Percentiles rank a stretch among this genome's conserved stretches.
Evolutionary conservation across 2,888 invertebrate genomes (phyloP).

Genomic region (Hypomecis punctinalis): DNA sequence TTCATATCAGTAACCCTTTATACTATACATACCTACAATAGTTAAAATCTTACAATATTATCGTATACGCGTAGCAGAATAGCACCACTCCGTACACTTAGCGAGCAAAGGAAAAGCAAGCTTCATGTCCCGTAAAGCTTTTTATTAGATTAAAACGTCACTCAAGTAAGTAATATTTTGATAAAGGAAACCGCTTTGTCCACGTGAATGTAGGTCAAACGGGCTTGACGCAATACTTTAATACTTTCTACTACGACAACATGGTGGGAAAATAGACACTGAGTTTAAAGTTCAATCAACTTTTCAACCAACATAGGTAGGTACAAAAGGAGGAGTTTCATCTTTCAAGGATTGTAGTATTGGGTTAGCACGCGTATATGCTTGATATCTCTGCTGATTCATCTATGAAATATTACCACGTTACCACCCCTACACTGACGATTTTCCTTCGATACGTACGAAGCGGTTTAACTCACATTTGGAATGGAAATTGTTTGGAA

Average conservation of each 20-base stretch:
- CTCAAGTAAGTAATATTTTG: constrained; percentile 41
- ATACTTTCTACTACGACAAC: constrained; percentile 8
- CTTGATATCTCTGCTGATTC: no score
- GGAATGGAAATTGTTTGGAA: no score
- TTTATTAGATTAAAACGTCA: constrained; percentile 45
- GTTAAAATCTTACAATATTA: background rate
- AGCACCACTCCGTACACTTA: constrained; percentile 8
- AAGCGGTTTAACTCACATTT: no score
- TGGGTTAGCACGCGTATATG: no score
- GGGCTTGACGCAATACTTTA: constrained; percentile 8
- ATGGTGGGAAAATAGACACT: background rate
- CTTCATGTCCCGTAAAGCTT: constrained; percentile 37
- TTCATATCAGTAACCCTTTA: no score
- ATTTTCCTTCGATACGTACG: no score
- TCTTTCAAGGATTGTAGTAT: no score
- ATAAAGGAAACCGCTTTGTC: constrained; percentile 35
- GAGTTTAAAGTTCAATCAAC: constrained; percentile 1
- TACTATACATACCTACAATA: background rate
- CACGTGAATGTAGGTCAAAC: constrained; percentile 26
- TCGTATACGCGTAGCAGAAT: background rate
- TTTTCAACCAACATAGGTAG: no score
- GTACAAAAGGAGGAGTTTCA: no score
- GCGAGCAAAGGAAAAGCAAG: constrained; percentile 18
- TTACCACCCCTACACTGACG: no score
- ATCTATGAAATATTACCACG: no score